Percentiles rank a stretch among this genome's conserved stretches.
These are phyloP conservation scores for Drosophila formosana DNA, from an alignment of 2,888 invertebrate genomes.

Conservation along the genomic window DNA sequence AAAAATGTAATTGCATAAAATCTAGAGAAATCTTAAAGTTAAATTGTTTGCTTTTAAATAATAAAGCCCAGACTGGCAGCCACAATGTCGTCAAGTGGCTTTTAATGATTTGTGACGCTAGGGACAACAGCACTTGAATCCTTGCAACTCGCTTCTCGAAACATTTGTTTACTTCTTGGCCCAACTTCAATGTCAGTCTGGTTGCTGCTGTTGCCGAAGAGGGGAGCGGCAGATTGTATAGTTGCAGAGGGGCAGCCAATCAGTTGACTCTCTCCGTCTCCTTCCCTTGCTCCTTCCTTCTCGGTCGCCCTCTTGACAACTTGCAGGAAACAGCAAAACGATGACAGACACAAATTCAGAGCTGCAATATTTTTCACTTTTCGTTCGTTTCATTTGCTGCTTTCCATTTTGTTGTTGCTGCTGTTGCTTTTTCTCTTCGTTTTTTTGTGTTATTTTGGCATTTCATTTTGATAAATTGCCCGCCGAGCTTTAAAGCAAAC, in stretches of 20 bases:
- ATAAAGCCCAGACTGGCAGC: slow-evolving; percentile 35
- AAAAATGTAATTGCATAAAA: slow-evolving; percentile 63
- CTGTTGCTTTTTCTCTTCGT: slow-evolving; percentile 12
- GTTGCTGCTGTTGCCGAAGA: slow-evolving; percentile 1
- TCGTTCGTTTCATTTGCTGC: slow-evolving; percentile 40
- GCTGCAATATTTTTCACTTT: slow-evolving; percentile 72
- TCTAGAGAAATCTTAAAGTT: not conserved
- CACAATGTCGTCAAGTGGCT: slow-evolving; percentile 48
- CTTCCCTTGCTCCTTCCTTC: slow-evolving; percentile 18
- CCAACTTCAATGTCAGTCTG: slow-evolving; percentile 56
- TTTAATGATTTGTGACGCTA: slow-evolving; percentile 58
- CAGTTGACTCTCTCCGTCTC: slow-evolving; percentile 50
- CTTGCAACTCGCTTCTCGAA: slow-evolving; percentile 24
- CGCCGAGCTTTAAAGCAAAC: slow-evolving; percentile 32
- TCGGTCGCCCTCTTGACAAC: not conserved
- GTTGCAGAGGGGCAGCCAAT: slow-evolving; percentile 50
- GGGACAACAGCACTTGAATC: slow-evolving; percentile 49
- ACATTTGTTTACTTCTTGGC: slow-evolving; percentile 71
- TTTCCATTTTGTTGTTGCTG: slow-evolving; percentile 5
- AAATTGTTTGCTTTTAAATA: not conserved
- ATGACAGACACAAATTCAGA: slow-evolving; percentile 58
- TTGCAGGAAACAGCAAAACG: slow-evolving; percentile 20
- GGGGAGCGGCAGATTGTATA: not conserved
- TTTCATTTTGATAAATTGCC: slow-evolving; percentile 77
- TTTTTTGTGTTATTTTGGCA: slow-evolving; percentile 45